Base-by-base conservation (phyloP, 2,888 invertebrate species). In the Callimorpha dominula region DNA sequence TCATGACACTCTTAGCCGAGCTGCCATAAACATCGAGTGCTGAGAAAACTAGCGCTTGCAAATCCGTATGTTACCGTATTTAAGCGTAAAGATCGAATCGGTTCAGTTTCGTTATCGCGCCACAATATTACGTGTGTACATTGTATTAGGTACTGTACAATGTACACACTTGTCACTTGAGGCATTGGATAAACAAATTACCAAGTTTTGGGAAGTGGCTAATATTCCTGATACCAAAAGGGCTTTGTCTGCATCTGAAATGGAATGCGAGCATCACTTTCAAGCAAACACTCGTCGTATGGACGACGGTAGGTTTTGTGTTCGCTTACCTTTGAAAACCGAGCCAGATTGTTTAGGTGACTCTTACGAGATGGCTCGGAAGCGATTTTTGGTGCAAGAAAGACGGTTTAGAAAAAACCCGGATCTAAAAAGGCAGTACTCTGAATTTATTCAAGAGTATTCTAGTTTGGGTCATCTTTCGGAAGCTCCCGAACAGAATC, bases 311-410 rank as follows among this genome's bases (percentile, higher is more conserved):
- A 52, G 73, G 9, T 70, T 74, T 50, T 20, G 20, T n/a, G 73
- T 73, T 6, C 40, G 52, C 11, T 46, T 73, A 1, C 73, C 73
- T 8, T 65, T 72, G n/a, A n/a, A n/a, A 17, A 63, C 73, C 5
- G 54, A 73, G n/a, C 72, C 72, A 2, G 62, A 68, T n/a, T 70
- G 73, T 60, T 57, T 74, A 68, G 70, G 70, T 6, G 46, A 74
- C 31, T 74, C 65, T 11, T 69, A 68, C 54, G 15, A 7, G 11
- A 2, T 60, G 17, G 73, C 73, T 12, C 69, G 66, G 49, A 50
- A 43, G 9, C 70, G 31, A 17, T 73, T 73, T 43, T 31, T 69
- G 2, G n/a, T 42, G 4, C 40, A 69, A 65, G 69, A 72, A 62
- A 72, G 57, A 49, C 57, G 69, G 1, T 69, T 73, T 15, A 50